phyloP scores from a whole-genome alignment of 2,888 invertebrate species.

The Marasmarcha lunaedactyla region DNA sequence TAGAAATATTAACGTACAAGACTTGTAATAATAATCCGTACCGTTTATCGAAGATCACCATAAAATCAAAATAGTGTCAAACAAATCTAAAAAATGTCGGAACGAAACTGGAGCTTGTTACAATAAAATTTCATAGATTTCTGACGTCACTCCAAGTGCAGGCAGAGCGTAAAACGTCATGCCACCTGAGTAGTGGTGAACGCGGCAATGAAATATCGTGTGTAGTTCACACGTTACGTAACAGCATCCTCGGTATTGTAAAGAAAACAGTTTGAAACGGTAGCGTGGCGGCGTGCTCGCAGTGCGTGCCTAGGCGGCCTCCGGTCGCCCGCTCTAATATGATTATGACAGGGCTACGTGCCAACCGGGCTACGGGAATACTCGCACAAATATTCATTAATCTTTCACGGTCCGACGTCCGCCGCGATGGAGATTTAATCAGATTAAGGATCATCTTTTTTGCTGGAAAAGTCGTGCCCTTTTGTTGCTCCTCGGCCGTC shows the following conservation, averaged over 20 bases:
- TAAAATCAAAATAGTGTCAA: too few relatives aligned
- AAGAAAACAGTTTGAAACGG: not conserved
- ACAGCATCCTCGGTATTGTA: too few relatives aligned
- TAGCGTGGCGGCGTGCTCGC: not conserved
- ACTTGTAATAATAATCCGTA: too few relatives aligned
- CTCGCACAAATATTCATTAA: conserved; percentile 71
- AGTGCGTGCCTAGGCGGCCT: conserved; percentile 41
- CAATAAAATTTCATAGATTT: not conserved
- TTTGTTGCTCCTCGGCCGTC: conserved; percentile 63
- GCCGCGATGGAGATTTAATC: conserved; percentile 70
- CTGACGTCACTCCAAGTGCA: conserved; percentile 13
- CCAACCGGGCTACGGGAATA: conserved; percentile 63
- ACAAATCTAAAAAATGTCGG: too few relatives aligned
- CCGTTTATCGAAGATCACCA: too few relatives aligned
- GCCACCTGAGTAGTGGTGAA: conserved; percentile 14
- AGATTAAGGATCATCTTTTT: conserved; percentile 71
- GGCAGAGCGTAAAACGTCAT: conserved; percentile 8
- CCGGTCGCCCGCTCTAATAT: conserved; percentile 58
- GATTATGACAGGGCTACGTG: conserved; percentile 70
- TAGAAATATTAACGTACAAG: too few relatives aligned
- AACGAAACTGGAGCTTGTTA: too few relatives aligned
- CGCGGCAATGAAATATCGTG: conserved; percentile 4
- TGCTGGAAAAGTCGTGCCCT: conserved; percentile 66
- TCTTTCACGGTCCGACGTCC: conserved; percentile 70
- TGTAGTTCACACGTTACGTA: conserved; percentile 2